Evolutionary conservation across 2,797 vertebrate species (phyloP), one percentile per base, ranked within the genome.

Genomic region (Poecilia velifera): DNA sequence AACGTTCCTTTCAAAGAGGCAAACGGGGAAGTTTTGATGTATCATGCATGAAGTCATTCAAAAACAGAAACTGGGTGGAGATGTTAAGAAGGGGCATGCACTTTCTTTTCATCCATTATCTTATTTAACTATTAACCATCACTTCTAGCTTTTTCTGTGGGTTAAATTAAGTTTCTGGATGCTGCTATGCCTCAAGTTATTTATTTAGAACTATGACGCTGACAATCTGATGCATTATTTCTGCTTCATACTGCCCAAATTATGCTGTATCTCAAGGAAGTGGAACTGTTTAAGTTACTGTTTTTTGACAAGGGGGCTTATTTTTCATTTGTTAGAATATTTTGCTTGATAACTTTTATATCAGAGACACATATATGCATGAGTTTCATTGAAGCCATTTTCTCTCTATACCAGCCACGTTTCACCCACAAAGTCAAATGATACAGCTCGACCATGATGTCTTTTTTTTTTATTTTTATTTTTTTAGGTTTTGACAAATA

Each of bases 11-110:
- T 49, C 82, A 82, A 84, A 85, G 82, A 79, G 74, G 64, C 66
- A 79, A 76, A 39, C 64, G 83, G 43, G 70, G 81, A 82, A 82
- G 72, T 73, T 87, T 18, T 77, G 75, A 88, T 87, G 7, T 57
- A 22, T 82, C 49, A 59, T 20, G 51, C 25, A 34, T 64, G 59
- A 78, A n/a, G 14, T 55, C 41, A 51, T 51, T 39, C 2, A 20
- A 39, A 53, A 53, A 73, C 81, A 76, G 68, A 75, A 74, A 70
- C 62, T 57, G 5, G 73, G 76, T 25, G 10, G 13, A 41, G 22
- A 3, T 20, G 16, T 77, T 3, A 49, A 82, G 1, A 57, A 39
- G 76, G 45, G 20, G 18, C 76, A 45, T 64, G 66, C 46, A 68
- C 59, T 43, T 18, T 78, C 7, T 31, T 45, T 14, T 84, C 49